These are phyloP conservation scores for Casuarius casuarius DNA, from an alignment of 2,113 vertebrate species.

Conservation along the genomic window DNA sequence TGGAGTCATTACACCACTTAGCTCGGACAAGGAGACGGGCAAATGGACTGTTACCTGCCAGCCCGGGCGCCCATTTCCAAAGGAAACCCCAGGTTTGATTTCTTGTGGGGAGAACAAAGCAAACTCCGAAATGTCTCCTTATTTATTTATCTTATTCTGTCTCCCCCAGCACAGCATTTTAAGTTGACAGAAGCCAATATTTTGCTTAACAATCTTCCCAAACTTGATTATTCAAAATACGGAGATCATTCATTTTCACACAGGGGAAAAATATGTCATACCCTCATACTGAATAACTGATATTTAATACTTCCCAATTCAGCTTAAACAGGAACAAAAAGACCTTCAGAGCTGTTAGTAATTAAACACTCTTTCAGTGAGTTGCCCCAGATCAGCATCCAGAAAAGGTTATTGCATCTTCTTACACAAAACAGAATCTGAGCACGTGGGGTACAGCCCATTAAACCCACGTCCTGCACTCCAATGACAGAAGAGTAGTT, in stretches of 20 bases:
- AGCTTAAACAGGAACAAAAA: constrained; percentile 14
- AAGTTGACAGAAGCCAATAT: background rate
- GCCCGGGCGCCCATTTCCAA: background rate
- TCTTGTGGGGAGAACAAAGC: background rate
- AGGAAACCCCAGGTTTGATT: background rate
- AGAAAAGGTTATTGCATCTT: background rate
- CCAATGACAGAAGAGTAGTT: background rate
- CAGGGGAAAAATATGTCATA: background rate
- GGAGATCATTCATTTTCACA: background rate
- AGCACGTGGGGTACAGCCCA: background rate
- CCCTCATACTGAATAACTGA: background rate
- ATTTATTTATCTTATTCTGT: background rate
- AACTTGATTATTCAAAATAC: background rate
- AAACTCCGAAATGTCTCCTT: background rate
- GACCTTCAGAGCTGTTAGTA: background rate
- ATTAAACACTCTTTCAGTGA: background rate
- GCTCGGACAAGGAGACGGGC: background rate
- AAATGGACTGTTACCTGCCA: background rate
- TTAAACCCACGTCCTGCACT: background rate
- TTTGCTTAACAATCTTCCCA: background rate
- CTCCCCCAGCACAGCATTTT: background rate
- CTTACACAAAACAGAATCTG: background rate
- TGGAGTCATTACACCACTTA: background rate
- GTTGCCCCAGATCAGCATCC: background rate
- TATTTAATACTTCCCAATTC: background rate